A percentile compares a stretch with the other conserved stretches of the same genome.
Conservation (phyloP, 2,113 vertebrate species). For the Peromyscus maniculatus region DNA sequence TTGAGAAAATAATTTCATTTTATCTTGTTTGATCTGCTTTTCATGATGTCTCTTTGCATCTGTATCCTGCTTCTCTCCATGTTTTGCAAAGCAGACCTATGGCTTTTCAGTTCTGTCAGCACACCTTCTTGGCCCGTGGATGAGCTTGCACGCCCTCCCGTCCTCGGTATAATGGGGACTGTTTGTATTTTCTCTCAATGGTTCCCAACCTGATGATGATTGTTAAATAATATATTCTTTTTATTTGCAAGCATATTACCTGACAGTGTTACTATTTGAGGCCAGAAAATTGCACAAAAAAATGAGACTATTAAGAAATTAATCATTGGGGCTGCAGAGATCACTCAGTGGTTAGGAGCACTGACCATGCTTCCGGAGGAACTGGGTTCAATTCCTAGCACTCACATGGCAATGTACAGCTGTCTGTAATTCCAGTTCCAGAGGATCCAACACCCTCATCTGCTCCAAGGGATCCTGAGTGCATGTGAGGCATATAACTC, state of each 20-base stretch:
- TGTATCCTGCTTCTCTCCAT: neutral
- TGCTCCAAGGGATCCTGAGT: neutral
- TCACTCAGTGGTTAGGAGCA: neutral
- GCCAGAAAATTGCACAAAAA: neutral
- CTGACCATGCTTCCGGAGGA: neutral
- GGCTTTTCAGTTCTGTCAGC: neutral
- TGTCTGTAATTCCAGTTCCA: neutral
- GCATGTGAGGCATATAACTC: neutral
- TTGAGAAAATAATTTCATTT: neutral
- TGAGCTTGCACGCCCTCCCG: neutral
- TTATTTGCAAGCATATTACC: neutral
- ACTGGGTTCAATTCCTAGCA: neutral
- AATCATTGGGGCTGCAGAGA: neutral
- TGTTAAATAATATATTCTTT: neutral
- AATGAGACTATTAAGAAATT: constrained; percentile 36
- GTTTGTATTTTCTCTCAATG: neutral
- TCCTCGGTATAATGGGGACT: neutral
- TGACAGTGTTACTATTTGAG: neutral
- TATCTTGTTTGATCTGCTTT: neutral
- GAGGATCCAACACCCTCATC: neutral
- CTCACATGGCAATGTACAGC: neutral
- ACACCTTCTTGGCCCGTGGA: neutral
- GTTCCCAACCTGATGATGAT: neutral
- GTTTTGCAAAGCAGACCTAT: neutral
- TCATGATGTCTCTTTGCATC: neutral